Conservation (phyloP, 1,140 invertebrate species). For the Leptinotarsa lineolata region DNA sequence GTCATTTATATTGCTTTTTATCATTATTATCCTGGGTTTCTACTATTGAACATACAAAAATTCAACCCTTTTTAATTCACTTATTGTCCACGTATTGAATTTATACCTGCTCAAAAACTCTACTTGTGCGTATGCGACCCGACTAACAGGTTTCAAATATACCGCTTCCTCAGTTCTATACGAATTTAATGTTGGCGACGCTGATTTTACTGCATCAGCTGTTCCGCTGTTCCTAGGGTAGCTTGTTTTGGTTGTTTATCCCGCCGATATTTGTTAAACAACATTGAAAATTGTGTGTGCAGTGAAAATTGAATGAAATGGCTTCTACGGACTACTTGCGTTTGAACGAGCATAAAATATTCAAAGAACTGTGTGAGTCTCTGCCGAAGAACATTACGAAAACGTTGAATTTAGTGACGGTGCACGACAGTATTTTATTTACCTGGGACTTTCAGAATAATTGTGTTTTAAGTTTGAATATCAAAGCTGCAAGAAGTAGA, state of each 20-base stretch:
- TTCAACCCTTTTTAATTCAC: too few species aligned
- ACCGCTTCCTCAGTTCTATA: background rate
- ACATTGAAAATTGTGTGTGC: too few species aligned
- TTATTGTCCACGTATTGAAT: too few species aligned
- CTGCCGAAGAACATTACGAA: slow-evolving; percentile 62
- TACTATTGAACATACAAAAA: too few species aligned
- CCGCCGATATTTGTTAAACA: too few species aligned
- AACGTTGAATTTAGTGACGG: slow-evolving; percentile 65
- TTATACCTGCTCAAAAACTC: too few species aligned
- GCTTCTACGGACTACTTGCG: slow-evolving; percentile 49
- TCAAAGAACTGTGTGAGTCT: slow-evolving; percentile 61
- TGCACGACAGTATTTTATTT: slow-evolving; percentile 67
- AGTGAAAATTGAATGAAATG: slow-evolving; percentile 36
- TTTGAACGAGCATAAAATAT: slow-evolving; percentile 64
- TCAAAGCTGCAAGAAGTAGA: slow-evolving; percentile 61
- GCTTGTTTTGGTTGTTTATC: background rate
- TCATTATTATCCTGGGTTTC: too few species aligned
- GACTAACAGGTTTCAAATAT: background rate
- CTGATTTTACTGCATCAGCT: background rate
- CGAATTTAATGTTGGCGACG: background rate
- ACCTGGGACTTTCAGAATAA: slow-evolving; percentile 67
- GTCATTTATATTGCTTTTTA: too few species aligned
- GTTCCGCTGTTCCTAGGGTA: background rate
- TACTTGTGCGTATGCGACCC: background rate
- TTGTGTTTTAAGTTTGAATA: slow-evolving; percentile 65